Evolutionary conservation across 2,888 invertebrate species (phyloP), one percentile per base, ranked within the genome.

Genomic region (Acrobasis repandana): DNA sequence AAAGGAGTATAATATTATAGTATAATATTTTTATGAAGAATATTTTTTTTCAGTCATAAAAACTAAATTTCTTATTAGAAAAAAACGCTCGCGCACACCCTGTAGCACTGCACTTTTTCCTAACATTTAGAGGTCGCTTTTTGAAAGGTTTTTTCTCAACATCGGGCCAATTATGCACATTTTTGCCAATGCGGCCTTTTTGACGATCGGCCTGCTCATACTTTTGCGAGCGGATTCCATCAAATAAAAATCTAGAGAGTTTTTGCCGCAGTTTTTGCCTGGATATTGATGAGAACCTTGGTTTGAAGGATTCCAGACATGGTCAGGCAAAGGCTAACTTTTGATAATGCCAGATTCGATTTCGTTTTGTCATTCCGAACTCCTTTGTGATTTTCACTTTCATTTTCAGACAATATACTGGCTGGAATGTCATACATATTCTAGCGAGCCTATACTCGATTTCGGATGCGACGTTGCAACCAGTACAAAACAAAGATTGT

Each of bases 161-260:
- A 75, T 82, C 80, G 76, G 74, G 74, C 86, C 92, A 90, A 92
- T 92, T 92, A 91, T 92, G 92, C 88, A 90, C 92, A 92, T 92
- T 91, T 92, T 90, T 91, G 88, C 85, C 84, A 79, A 79, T 75
- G 86, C 88, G 89, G 90, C 71, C 69, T 85, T 80, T 90, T 90
- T 90, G 88, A 82, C 79, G 77, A 76, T 68, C 77, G 56, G 61
- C 70, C 68, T 68, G 74, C 82, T 86, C 85, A 88, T 85, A 86
- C 87, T 86, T 82, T 77, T 76, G 75, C 78, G 77, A 77, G 79
- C 76, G 87, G 87, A 91, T 88, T 90, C 90, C 86, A 82, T 90
- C 87, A 88, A 90, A 91, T 87, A 91, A 91, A 89, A 91, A 90
- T 90, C 85, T 74, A 77, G 77, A 75, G 71, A 77, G 78, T 90